Base-by-base conservation (phyloP, 2,797 vertebrate genomes). In the Pseudomugil tenellus region DNA sequence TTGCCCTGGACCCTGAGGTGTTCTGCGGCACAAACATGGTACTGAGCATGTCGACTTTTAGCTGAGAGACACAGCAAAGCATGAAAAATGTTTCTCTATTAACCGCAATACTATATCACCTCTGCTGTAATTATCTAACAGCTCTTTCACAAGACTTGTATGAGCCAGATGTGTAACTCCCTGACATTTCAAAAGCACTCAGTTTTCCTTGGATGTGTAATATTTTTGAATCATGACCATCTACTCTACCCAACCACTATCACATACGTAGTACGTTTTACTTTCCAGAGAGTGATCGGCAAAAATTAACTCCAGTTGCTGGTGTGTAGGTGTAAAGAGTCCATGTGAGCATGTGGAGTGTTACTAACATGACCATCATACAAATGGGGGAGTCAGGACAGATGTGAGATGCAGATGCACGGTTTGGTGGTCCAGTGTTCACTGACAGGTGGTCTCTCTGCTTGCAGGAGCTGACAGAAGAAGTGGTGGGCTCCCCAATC, bases 401-500 rank as follows among this genome's bases (percentile, higher is more conserved):
- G 68, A 74, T 63, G 54, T 76, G 61, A 53, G 63, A 62, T 77
- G 76, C 69, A 72, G 64, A 60, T 65, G 53, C 49, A 49, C 26
- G 59, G 41, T 63, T 48, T 60, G 52, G 46, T 69, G 53, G 54
- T 79, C 26, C 28, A 48, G 25, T 54, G 14, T 39, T 71, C 37
- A 37, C 17, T 37, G n/a, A 37, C 63, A 19, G 65, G 13, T 43
- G 2, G 0, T 67, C 31, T 41, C 13, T 53, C 68, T 84, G 59
- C 21, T 66, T 70, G 51, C 72, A 99, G 98, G 97, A 99, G 63
- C 77, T 95, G 70, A 87, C 93, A 0, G 98, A 99, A 76, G 98
- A 99, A 90, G 90, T 93, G 46, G 92, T 97, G 77, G 98, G 97
- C 29, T 99, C 98, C 34, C 98, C 97, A 0, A 98, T 99, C 79